Percentiles rank a stretch among this genome's conserved stretches.
Conservation (phyloP, 2,888 invertebrate genomes). For the Ceriagrion tenellum region DNA sequence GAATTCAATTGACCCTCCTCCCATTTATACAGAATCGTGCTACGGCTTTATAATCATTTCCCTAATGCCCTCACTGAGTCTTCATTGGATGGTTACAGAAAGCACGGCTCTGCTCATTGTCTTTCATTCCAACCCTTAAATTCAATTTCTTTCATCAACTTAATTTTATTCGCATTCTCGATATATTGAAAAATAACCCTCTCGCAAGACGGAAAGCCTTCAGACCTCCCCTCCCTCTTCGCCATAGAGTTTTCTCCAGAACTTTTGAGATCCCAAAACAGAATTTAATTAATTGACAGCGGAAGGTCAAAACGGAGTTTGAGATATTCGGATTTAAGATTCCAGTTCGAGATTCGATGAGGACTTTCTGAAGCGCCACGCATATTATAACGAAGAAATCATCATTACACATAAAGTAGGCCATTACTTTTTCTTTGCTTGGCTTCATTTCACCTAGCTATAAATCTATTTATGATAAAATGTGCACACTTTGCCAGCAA, state of each 20-base stretch:
- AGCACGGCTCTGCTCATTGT: neutral
- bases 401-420: too few species aligned
- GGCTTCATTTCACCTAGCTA: too few species aligned
- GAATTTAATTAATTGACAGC: slow-evolving; percentile 12
- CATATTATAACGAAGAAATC: too few species aligned
- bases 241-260: neutral
- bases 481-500: too few species aligned
- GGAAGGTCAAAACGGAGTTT: neutral
- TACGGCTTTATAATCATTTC: too few species aligned
- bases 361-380: neutral
- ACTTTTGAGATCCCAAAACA: neutral
- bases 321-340: neutral
- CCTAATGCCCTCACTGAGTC: neutral
- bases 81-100: neutral
- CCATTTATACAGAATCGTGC: too few species aligned
- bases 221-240: neutral
- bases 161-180: neutral
- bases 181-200: neutral
- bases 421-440: too few species aligned
- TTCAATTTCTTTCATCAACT: too few species aligned
- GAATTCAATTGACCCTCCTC: too few species aligned
- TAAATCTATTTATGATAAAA: too few species aligned
- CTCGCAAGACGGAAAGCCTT: neutral
- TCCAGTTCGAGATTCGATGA: neutral
- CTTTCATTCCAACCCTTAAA: neutral